Base-by-base conservation (phyloP, 2,113 vertebrate species). In the human region DNA sequence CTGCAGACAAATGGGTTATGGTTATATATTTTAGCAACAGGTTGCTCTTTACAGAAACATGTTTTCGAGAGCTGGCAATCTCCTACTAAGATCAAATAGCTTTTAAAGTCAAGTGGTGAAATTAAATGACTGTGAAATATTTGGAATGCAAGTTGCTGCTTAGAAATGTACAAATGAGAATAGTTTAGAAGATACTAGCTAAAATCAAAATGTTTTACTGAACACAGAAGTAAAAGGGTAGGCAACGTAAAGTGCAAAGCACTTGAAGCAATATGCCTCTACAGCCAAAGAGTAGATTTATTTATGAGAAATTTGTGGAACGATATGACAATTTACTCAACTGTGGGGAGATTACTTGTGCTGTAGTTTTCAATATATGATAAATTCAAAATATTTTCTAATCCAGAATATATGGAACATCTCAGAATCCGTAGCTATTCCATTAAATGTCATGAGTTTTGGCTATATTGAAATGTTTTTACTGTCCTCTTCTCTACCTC, bases 81-180 rank as follows among this genome's bases (percentile, higher is more conserved):
- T 96, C 55, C 61, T 85, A 23, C 23, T 88, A 83, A 97, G 92
- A 82, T 94, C 92, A 97, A 89, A 86, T 8, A 61, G 40, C 32
- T 96, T 96, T 85, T 86, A 87, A 90, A 92, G 48, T 57, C 78
- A 83, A 96, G 83, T 92, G 75, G 23, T 78, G 3, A 38, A 90
- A 86, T 92, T 79, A 84, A 97, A 95, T 93, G 79, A 20, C 59
- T 73, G 7, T 79, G 38, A 96, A 95, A 89, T 89, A 93, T 84
- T 92, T 96, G 78, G 48, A 95, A 92, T 93, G 52, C 22, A 92
- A 92, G 32, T 92, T 95, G 7, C 72, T 87, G 59, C 84, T 89
- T 89, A 86, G 52, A 96, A 91, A 95, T 83, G 82, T 94, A 55
- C 72, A 89, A 87, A 78, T 83, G 22, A 73, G 75, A 96, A 86